Percentiles rank a stretch among this genome's conserved stretches.
Evolutionary conservation across 2,113 vertebrate genomes (phyloP).

Genomic region (Clarias batrachus): DNA sequence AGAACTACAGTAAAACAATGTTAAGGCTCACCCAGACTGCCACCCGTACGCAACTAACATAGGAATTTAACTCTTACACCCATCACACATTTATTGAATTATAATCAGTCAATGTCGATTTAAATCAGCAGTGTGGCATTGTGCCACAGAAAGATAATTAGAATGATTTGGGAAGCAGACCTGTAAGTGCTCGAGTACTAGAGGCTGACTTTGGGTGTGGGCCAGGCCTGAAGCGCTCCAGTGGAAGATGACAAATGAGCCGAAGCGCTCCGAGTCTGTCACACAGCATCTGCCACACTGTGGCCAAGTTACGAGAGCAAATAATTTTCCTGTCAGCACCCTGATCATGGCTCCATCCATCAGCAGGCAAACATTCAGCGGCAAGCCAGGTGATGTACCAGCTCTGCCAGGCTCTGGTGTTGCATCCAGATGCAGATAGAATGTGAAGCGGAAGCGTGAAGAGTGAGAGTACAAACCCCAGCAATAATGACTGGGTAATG

Average conservation of each 20-base stretch:
- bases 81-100: neutral
- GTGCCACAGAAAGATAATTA: conserved; percentile 3
- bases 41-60: neutral
- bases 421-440: neutral
- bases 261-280: conserved; percentile 63
- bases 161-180: conserved; percentile 14
- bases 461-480: neutral
- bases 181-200: conserved; percentile 35
- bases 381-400: conserved; percentile 9
- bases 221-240: conserved; percentile 61
- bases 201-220: conserved; percentile 30
- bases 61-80: neutral
- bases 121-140: neutral
- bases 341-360: conserved; percentile 69
- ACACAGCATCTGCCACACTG: conserved; percentile 68
- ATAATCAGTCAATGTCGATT: neutral
- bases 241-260: conserved; percentile 71
- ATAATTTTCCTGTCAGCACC: conserved; percentile 76
- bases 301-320: conserved; percentile 70
- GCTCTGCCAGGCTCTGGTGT: neutral
- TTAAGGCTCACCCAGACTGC: neutral
- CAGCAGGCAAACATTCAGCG: conserved; percentile 61
- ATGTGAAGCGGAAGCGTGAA: neutral
- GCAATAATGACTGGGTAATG: neutral
- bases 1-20: neutral